phyloP scores from a whole-genome alignment of 2,113 vertebrate species.

The Anoplopoma fimbria region DNA sequence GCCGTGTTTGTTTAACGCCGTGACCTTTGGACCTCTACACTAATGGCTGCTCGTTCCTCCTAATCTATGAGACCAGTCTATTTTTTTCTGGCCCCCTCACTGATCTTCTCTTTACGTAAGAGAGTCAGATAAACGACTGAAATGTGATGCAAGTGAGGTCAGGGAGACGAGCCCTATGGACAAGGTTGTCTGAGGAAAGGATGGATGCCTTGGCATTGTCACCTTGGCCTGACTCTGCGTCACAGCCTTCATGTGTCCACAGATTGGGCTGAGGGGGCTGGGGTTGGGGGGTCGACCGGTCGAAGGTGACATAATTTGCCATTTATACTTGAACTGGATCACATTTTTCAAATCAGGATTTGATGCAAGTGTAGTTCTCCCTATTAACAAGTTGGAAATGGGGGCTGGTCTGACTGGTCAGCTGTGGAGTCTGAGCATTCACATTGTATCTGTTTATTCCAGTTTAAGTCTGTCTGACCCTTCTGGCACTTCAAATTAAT shows the following conservation, averaged over 20 bases:
- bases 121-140: conserved; percentile 18
- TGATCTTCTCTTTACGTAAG: neutral
- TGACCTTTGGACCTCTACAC: neutral
- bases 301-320: neutral
- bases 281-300: too few relatives aligned
- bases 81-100: neutral
- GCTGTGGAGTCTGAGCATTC: neutral
- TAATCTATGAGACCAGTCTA: too few relatives aligned
- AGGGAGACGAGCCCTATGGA: neutral
- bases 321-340: neutral
- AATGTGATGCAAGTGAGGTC: conserved; percentile 11
- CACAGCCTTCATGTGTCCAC: conserved; percentile 16
- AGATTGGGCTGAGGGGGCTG: neutral
- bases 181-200: conserved; percentile 17
- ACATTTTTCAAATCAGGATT: neutral
- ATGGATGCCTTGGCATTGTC: neutral
- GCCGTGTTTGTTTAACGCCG: neutral
- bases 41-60: neutral
- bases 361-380: neutral
- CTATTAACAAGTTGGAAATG: neutral
- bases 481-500: neutral
- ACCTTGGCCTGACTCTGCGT: conserved; percentile 4
- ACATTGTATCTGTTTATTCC: neutral
- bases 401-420: neutral
- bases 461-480: neutral